Evolutionary conservation across 2,888 invertebrate species (phyloP).

Genomic region (Andrena minutula): DNA sequence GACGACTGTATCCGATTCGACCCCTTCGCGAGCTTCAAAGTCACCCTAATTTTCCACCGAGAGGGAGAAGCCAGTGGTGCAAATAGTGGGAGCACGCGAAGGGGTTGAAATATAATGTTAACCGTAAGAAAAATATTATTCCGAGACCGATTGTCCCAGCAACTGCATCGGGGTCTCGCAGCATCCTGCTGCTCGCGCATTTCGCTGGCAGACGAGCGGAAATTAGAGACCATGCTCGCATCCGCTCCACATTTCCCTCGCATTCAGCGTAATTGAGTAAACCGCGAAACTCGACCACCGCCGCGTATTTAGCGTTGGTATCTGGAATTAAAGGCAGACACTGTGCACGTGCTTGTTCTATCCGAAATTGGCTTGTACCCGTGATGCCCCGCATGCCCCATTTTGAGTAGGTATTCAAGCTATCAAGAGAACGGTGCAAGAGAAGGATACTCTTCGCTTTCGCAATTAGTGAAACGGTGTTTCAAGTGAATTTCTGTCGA

Average conservation of each 20-base stretch:
- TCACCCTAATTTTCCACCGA: background rate
- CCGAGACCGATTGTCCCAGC: background rate
- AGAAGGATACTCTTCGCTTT: too few species aligned
- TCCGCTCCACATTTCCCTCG: conserved; percentile 53
- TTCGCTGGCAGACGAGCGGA: background rate
- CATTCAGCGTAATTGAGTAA: conserved; percentile 69
- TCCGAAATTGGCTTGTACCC: conserved; percentile 17
- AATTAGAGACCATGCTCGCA: conserved; percentile 4
- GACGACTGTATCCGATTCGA: background rate
- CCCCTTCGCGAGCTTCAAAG: background rate
- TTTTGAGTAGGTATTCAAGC: background rate
- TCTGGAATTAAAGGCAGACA: background rate
- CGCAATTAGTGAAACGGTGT: too few species aligned
- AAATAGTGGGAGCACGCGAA: background rate
- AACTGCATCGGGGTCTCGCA: background rate
- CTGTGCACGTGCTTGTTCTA: conserved; percentile 20
- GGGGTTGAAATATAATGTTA: background rate
- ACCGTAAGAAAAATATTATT: background rate
- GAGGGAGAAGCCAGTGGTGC: background rate
- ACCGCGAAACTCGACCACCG: conserved; percentile 67
- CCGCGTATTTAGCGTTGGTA: conserved; percentile 25
- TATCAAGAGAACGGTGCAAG: background rate
- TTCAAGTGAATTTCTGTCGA: too few species aligned
- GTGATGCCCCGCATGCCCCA: conserved; percentile 43
- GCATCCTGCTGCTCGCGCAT: background rate